phyloP scores from a whole-genome alignment of 2,797 vertebrate species.

The Rhinella marina region DNA sequence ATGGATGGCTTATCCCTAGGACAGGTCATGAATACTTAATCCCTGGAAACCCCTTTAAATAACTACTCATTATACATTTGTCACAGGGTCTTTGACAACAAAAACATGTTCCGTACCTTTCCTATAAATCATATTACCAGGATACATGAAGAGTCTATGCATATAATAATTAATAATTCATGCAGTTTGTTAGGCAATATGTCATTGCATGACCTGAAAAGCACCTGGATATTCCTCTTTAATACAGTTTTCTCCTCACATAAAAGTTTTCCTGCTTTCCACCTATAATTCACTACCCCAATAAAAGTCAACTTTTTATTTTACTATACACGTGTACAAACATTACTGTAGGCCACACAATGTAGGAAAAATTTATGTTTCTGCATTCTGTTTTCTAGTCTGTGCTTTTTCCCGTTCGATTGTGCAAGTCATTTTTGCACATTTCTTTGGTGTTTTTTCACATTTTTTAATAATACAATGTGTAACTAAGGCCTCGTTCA shows the following conservation, averaged over 20 bases:
- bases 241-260: not conserved
- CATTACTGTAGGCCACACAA: not conserved
- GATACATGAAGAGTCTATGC: not conserved
- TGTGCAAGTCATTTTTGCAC: too few species aligned
- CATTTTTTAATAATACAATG: too few species aligned
- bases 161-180: not conserved
- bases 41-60: too few species aligned
- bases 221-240: not conserved
- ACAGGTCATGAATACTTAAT: too few species aligned
- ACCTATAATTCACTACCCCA: not conserved
- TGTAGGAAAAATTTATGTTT: too few species aligned
- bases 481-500: too few species aligned
- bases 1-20: too few species aligned
- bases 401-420: too few species aligned
- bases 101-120: not conserved
- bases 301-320: not conserved
- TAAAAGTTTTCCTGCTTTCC: not conserved
- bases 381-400: too few species aligned
- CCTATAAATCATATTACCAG: not conserved
- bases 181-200: not conserved
- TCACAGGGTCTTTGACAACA: not conserved
- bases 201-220: not conserved
- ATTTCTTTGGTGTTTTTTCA: too few species aligned
- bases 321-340: not conserved
- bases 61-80: too few species aligned